Percentiles rank a stretch among this genome's conserved stretches.
phyloP scores from a whole-genome alignment of 2,797 vertebrate genomes.

The Sternotherus odoratus region DNA sequence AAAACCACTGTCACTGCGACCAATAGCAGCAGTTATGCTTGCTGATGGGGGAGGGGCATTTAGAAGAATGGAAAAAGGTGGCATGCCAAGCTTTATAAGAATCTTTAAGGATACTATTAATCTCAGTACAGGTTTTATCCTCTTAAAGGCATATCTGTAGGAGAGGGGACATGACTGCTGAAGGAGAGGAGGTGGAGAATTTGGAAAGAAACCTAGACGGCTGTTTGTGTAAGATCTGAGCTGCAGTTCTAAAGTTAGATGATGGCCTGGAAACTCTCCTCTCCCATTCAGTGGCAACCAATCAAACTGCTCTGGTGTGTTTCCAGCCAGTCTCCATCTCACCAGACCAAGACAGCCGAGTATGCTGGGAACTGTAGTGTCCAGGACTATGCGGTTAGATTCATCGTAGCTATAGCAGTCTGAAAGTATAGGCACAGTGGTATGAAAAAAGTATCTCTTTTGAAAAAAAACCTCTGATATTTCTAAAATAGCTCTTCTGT shows the following conservation, averaged over 20 bases:
- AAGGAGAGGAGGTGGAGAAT: neutral
- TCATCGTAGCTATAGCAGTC: neutral
- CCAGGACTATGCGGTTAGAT: neutral
- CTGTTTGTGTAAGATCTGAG: neutral
- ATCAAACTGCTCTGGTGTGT: neutral
- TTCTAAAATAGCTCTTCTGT: neutral
- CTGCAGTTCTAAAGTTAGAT: neutral
- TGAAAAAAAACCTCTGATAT: neutral
- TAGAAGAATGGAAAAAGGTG: neutral
- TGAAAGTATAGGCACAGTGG: neutral
- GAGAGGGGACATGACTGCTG: neutral
- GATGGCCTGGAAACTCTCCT: neutral
- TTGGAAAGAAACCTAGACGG: neutral
- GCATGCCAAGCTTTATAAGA: neutral
- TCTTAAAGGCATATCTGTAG: accelerated
- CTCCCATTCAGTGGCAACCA: neutral
- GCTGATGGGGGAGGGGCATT: neutral
- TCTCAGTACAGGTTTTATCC: neutral
- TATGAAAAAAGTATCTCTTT: neutral
- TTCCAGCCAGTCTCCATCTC: neutral
- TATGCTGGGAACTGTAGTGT: neutral
- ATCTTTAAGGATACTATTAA: neutral
- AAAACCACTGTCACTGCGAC: neutral
- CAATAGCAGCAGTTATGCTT: neutral
- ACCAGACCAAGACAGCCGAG: neutral